These are phyloP conservation scores for Synanthedon myopaeformis DNA, from an alignment of 2,888 invertebrate species.

Conservation along the genomic window DNA sequence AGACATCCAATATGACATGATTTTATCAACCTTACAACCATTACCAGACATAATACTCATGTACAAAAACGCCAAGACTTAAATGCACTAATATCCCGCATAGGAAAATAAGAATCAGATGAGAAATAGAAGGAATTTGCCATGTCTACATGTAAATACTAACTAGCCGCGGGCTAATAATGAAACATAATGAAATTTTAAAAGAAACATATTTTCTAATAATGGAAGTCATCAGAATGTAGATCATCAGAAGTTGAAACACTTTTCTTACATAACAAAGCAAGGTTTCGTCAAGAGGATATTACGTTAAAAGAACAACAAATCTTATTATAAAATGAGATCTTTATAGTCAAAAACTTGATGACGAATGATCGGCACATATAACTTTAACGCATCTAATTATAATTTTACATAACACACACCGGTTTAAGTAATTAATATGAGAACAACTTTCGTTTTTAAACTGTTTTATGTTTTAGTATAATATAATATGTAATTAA, in stretches of 20 bases:
- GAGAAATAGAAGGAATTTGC: no score
- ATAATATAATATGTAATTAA: no score
- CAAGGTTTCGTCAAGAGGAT: constrained; percentile 16
- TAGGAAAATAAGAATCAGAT: no score
- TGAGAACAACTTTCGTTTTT: constrained; percentile 42
- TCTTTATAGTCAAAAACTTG: constrained; percentile 25
- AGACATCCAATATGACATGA: no score
- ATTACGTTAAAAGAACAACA: constrained; percentile 17
- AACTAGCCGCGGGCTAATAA: no score
- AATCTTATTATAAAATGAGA: constrained; percentile 11
- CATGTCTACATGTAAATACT: no score
- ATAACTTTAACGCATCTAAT: constrained; percentile 21
- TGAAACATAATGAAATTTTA: no score
- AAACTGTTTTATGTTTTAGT: constrained; percentile 3
- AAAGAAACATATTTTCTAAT: no score
- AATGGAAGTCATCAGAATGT: not conserved
- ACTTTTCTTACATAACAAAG: not conserved
- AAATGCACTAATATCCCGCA: no score
- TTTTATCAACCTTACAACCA: no score
- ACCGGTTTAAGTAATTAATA: constrained; percentile 35
- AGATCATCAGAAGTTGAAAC: not conserved
- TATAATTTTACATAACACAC: constrained; percentile 42
- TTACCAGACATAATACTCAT: no score
- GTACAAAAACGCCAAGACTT: no score
- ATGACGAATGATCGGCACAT: constrained; percentile 21